Percentiles rank a stretch among this genome's conserved stretches.
Evolutionary conservation across 1,140 invertebrate genomes (phyloP).

Genomic region (Eupristina koningsbergeri): DNA sequence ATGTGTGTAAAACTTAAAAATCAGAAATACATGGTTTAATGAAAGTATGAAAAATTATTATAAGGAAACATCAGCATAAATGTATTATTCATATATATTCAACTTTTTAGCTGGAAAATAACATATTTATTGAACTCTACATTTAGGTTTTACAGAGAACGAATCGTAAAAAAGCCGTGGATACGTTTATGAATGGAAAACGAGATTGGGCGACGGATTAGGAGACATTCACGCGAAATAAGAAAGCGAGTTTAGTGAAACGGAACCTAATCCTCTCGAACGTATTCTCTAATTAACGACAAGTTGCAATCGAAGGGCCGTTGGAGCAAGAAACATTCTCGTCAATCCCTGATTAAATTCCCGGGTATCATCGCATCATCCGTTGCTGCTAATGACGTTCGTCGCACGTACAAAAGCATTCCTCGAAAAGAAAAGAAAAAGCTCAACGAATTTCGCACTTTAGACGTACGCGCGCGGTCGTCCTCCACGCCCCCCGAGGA

Average conservation of each 20-base stretch:
- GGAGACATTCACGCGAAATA: background rate
- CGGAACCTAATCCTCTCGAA: conserved; percentile 2
- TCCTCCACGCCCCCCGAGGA: background rate
- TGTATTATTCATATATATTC: background rate
- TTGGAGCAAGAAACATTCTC: background rate
- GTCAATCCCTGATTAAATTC: conserved; percentile 19
- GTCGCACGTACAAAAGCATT: conserved; percentile 35
- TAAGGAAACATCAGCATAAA: background rate
- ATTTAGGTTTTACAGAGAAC: background rate
- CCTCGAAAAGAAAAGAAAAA: conserved; percentile 31
- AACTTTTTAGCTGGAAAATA: background rate
- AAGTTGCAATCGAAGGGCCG: background rate
- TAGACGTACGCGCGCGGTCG: background rate
- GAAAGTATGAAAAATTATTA: no score
- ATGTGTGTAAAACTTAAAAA: no score
- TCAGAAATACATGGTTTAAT: no score
- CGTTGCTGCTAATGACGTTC: conserved; percentile 29
- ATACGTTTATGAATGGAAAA: background rate
- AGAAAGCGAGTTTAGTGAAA: background rate
- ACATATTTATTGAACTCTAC: background rate
- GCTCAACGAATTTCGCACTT: conserved; percentile 36
- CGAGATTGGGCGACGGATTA: background rate
- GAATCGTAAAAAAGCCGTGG: background rate
- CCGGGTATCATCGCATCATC: conserved; percentile 7
- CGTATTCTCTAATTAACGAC: conserved; percentile 15